Evolutionary conservation across 2,797 vertebrate species (phyloP), one percentile per base, ranked within the genome.

Genomic region (Rhinatrema bivittatum): DNA sequence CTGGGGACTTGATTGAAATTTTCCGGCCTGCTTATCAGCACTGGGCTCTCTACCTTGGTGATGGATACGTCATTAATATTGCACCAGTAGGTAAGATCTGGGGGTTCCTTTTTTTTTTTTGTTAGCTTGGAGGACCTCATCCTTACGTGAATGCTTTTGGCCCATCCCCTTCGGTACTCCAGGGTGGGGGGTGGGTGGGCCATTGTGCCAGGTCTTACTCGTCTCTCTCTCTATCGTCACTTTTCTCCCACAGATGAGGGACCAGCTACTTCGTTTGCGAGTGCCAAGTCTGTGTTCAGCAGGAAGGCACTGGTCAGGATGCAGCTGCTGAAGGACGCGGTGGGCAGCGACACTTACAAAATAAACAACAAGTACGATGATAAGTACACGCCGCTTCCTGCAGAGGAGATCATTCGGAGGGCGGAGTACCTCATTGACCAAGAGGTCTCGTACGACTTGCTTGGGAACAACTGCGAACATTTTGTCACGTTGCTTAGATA

Each of bases 1-100:
- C 89, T 3, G 94, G 93, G 56, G 94, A 97, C 78, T 85, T 96
- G 63, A 97, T 97, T 11, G 92, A 97, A 78, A 90, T 97, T 60
- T 89, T 91, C 60, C 78, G 91, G 52, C 78, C 82, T 10, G 78
- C 78, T 34, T 95, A 93, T 70, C 91, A 94, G 73, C 94, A 97
- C 70, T 97, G 94, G 94, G 91, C 91, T 12, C 81, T 97, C 16
- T 97, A 97, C 64, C 44, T 97, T 53, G 91, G 93, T 36, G 90
- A 96, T 1, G 93, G 92, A 33, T 94, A 92, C 48, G 83, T 98
- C 63, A 80, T 98, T 78, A 90, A 93, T 20, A 63, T 97, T 39
- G 87, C 88, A 2, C 88, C 93, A 9, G 56, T 85, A 51, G 94
- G 94, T 97, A 74, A 87, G 87, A 65, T 12, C 44, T 16, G 2